Evolutionary conservation across 2,113 vertebrate genomes (phyloP).

Genomic region (Glaucidium brasilianum): DNA sequence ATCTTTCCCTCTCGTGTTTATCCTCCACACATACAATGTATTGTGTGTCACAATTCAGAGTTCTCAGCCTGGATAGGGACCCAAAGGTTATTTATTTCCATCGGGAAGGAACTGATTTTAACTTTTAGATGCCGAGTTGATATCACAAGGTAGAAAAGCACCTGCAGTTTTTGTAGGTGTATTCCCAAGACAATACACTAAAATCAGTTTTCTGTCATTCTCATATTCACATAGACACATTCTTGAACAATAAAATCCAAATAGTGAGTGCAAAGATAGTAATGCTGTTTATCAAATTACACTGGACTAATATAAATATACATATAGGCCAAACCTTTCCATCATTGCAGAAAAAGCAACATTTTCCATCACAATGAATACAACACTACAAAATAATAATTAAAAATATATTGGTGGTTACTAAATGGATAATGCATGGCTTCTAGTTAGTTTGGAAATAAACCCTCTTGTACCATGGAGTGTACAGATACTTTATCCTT

Average conservation of each 20-base stretch:
- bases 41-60: not conserved
- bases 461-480: slow-evolving; percentile 3
- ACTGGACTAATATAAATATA: not conserved
- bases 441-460: slow-evolving; percentile 58
- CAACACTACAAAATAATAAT: slow-evolving; percentile 55
- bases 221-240: not conserved
- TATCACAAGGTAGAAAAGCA: not conserved
- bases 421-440: slow-evolving; percentile 45
- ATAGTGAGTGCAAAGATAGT: not conserved
- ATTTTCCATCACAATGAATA: not conserved
- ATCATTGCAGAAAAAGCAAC: not conserved
- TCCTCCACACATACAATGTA: not conserved
- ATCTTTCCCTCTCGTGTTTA: not conserved
- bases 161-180: not conserved
- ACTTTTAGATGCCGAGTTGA: not conserved
- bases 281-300: not conserved
- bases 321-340: not conserved
- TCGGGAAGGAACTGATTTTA: not conserved
- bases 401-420: slow-evolving; percentile 53
- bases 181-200: not conserved
- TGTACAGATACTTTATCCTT: not conserved
- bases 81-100: not conserved
- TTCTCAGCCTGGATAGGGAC: not conserved
- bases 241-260: not conserved
- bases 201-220: not conserved